These are phyloP conservation scores for Cydia pomonella DNA, from an alignment of 1,140 invertebrate genomes.

Conservation along the genomic window DNA sequence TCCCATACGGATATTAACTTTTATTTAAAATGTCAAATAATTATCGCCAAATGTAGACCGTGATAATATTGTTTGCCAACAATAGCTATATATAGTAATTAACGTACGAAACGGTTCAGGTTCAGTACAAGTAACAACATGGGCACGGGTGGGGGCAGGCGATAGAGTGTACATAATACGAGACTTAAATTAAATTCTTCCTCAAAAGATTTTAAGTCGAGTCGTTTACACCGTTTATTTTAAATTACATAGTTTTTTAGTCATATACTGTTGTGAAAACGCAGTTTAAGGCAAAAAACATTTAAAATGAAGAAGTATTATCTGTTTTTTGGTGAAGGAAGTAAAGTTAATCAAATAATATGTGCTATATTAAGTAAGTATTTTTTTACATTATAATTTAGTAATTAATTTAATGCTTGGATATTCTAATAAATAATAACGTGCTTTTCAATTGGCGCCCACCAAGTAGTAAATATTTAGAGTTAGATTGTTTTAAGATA, in stretches of 20 bases:
- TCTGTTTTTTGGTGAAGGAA: constrained; percentile 51
- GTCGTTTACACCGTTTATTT: not conserved
- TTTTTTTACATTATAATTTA: constrained; percentile 15
- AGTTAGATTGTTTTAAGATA: too few relatives aligned
- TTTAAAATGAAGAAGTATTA: constrained; percentile 53
- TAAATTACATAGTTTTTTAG: not conserved
- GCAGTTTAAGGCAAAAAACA: not conserved
- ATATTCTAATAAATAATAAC: too few relatives aligned
- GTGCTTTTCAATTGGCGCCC: too few relatives aligned
- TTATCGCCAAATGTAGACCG: not conserved
- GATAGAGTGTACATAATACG: not conserved
- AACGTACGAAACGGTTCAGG: not conserved
- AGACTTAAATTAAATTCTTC: not conserved
- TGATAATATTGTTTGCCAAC: not conserved
- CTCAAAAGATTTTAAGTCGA: constrained; percentile 2
- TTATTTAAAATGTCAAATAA: not conserved
- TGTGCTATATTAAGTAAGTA: constrained; percentile 61
- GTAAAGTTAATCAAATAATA: constrained; percentile 59
- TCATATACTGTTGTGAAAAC: not conserved
- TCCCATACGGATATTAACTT: not conserved
- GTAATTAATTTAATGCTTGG: too few relatives aligned
- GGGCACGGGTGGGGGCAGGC: not conserved
- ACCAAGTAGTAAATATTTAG: too few relatives aligned
- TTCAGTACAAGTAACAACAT: not conserved
- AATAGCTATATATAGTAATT: not conserved